Conservation (phyloP, 2,797 vertebrate species). For the Bradypodion ventrale region DNA sequence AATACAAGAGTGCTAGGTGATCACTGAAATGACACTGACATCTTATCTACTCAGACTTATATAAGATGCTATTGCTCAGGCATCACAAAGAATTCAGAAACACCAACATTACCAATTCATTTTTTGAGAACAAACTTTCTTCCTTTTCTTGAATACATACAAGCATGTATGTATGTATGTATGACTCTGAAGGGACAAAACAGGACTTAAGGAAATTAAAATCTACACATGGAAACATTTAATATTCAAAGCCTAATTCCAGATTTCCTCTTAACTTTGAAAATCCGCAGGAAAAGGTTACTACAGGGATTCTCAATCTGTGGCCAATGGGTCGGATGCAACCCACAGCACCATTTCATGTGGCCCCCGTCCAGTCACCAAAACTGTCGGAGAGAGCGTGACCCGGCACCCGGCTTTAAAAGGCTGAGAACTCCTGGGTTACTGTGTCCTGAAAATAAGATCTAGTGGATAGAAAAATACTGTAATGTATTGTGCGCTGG, state of each 20-base stretch:
- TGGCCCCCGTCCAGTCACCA: too few relatives aligned
- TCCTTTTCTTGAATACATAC: not conserved
- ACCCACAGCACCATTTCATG: too few relatives aligned
- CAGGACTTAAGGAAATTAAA: not conserved
- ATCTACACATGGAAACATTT: not conserved
- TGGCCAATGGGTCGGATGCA: not conserved
- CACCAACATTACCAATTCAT: constrained; percentile 49
- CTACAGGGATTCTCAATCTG: not conserved
- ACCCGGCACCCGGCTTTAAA: too few relatives aligned
- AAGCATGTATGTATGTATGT: too few relatives aligned
- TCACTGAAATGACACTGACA: constrained; percentile 28
- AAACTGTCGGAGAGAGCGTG: too few relatives aligned
- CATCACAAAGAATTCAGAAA: constrained; percentile 46
- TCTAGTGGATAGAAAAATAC: too few relatives aligned
- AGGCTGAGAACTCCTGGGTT: too few relatives aligned
- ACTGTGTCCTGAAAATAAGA: too few relatives aligned
- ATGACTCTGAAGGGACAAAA: not conserved
- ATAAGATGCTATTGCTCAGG: constrained; percentile 20
- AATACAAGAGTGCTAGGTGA: constrained; percentile 40
- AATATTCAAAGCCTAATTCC: not conserved
- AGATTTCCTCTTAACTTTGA: not conserved
- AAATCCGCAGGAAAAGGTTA: not conserved
- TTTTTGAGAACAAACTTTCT: constrained; percentile 17
- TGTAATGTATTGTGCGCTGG: not conserved
- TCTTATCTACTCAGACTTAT: constrained; percentile 46